phyloP scores from a whole-genome alignment of 2,797 vertebrate species.

The Amblyopsis hoosieri region DNA sequence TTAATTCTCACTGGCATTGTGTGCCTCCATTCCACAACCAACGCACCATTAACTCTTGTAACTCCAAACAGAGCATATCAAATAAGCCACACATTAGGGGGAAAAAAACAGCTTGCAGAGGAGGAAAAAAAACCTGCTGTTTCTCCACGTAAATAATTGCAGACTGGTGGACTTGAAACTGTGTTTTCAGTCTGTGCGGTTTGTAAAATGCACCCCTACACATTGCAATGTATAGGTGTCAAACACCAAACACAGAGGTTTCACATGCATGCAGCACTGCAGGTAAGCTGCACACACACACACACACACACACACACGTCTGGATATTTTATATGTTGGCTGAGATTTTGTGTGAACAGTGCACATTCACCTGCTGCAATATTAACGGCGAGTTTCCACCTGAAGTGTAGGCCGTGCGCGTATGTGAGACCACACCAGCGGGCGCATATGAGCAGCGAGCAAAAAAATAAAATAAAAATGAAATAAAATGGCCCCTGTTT shows the following conservation, averaged over 20 bases:
- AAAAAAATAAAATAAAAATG: not conserved
- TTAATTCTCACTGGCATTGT: slow-evolving; percentile 59
- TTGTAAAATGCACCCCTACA: slow-evolving; percentile 26
- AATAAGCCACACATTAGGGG: slow-evolving; percentile 61
- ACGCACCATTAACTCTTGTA: slow-evolving; percentile 65
- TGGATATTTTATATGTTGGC: slow-evolving; percentile 31
- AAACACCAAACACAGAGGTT: slow-evolving; percentile 18
- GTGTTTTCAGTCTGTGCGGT: too few relatives aligned
- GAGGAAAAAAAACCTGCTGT: slow-evolving; percentile 33
- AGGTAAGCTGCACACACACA: too few relatives aligned
- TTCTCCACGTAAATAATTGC: slow-evolving; percentile 39
- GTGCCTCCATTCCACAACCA: slow-evolving; percentile 52
- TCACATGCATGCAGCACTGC: slow-evolving; percentile 11
- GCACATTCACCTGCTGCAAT: slow-evolving; percentile 58
- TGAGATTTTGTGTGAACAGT: slow-evolving; percentile 28
- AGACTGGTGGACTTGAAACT: slow-evolving; percentile 26
- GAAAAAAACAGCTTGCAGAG: slow-evolving; percentile 48
- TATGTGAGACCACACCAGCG: slow-evolving; percentile 5
- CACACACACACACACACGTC: slow-evolving; percentile 11
- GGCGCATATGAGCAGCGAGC: slow-evolving; percentile 41
- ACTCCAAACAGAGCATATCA: slow-evolving; percentile 68
- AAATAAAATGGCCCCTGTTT: slow-evolving; percentile 52
- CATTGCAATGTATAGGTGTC: slow-evolving; percentile 24
- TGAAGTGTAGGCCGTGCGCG: not conserved
- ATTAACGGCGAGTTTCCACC: slow-evolving; percentile 8